A percentile compares a stretch with the other conserved stretches of the same genome.
These are phyloP conservation scores for Cygnus atratus DNA, from an alignment of 2,113 vertebrate genomes.

Conservation along the genomic window DNA sequence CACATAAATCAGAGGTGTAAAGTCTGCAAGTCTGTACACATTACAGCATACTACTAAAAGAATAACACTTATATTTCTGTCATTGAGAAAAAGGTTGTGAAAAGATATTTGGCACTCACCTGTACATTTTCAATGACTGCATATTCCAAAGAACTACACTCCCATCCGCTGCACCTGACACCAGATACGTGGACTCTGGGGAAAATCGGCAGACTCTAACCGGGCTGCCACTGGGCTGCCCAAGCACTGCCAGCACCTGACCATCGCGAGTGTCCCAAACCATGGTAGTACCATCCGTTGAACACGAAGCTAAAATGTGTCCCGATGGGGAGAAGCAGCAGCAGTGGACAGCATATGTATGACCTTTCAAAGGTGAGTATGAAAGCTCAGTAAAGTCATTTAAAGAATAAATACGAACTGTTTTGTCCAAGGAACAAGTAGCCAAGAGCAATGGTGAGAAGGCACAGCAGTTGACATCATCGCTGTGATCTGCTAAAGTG, in stretches of 20 bases:
- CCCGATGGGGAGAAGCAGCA: conserved; percentile 92
- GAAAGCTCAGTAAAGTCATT: conserved; percentile 82
- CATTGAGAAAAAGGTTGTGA: background rate
- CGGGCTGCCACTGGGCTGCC: conserved; percentile 85
- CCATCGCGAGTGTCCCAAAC: conserved; percentile 83
- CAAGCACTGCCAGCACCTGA: conserved; percentile 78
- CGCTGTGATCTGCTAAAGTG: conserved; percentile 85
- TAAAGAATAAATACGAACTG: conserved; percentile 83
- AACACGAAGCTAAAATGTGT: conserved; percentile 87
- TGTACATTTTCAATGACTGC: conserved; percentile 74
- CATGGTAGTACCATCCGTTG: conserved; percentile 87
- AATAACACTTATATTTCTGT: background rate
- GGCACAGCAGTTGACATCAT: conserved; percentile 91
- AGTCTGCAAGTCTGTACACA: background rate
- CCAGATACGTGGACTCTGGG: conserved; percentile 73
- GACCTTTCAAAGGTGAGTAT: conserved; percentile 87
- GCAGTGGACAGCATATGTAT: conserved; percentile 91
- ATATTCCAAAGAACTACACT: conserved; percentile 87
- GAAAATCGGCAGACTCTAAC: conserved; percentile 89
- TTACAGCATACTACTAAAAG: background rate
- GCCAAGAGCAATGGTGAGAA: conserved; percentile 87
- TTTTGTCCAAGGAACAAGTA: conserved; percentile 94
- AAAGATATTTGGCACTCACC: conserved; percentile 51
- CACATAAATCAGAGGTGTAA: fast-evolving
- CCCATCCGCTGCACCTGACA: conserved; percentile 90